Percentiles rank a stretch among this genome's conserved stretches.
phyloP scores from a whole-genome alignment of 2,113 vertebrate genomes.

The Amphiprion ocellaris region DNA sequence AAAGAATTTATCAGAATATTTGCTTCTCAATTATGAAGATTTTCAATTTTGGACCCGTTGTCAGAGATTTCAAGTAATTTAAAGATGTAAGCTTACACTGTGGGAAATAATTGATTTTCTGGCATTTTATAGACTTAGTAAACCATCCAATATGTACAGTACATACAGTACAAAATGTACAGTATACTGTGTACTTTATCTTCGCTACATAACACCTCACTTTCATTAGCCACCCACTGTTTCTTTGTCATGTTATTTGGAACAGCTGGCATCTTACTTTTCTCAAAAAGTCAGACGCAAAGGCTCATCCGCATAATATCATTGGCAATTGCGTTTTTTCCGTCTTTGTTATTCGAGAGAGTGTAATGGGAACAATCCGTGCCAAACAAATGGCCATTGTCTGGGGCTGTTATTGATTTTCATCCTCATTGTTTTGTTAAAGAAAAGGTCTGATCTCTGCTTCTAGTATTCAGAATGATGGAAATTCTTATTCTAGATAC shows the following conservation, averaged over 20 bases:
- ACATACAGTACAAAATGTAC: too few species aligned
- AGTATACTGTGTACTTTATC: too few species aligned
- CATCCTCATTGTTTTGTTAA: slow-evolving; percentile 63
- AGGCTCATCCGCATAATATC: slow-evolving; percentile 28
- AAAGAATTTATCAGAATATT: too few species aligned
- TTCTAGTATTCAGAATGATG: slow-evolving; percentile 20
- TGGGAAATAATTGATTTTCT: too few species aligned
- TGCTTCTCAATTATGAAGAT: too few species aligned
- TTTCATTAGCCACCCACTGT: neutral
- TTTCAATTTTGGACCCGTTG: too few species aligned
- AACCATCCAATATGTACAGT: too few species aligned
- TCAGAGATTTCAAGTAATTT: too few species aligned
- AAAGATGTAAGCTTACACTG: too few species aligned
- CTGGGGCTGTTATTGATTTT: slow-evolving; percentile 77
- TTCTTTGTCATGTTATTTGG: slow-evolving; percentile 6
- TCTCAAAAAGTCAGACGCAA: slow-evolving; percentile 27
- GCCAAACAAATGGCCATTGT: slow-evolving; percentile 71
- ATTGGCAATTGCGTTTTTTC: slow-evolving; percentile 22
- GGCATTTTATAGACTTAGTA: too few species aligned
- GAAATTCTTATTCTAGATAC: slow-evolving; percentile 32
- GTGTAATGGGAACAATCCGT: slow-evolving; percentile 49
- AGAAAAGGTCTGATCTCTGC: slow-evolving; percentile 29
- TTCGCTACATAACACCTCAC: neutral
- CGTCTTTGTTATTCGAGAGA: slow-evolving; percentile 69
- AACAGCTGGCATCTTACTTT: slow-evolving; percentile 25